phyloP scores from a whole-genome alignment of 1,140 invertebrate species.

The Propsilocerus akamusi region DNA sequence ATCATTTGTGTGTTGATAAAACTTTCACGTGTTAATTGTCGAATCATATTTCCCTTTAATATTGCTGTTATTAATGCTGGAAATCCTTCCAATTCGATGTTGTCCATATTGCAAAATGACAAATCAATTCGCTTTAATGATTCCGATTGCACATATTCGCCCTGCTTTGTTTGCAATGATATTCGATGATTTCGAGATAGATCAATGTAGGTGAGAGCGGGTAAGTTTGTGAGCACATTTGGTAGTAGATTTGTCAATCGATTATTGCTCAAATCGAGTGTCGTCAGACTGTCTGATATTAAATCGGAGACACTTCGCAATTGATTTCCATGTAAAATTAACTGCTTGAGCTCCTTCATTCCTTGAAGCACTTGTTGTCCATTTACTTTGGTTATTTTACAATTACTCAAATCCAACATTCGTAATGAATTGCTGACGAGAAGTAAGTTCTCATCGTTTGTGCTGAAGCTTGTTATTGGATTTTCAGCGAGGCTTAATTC shows the following conservation, averaged over 20 bases:
- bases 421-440: constrained; percentile 28
- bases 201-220: constrained; percentile 27
- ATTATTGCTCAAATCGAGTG: constrained; percentile 33
- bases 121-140: constrained; percentile 37
- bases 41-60: constrained; percentile 37
- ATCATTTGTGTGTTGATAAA: constrained; percentile 39
- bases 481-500: constrained; percentile 30
- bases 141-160: constrained; percentile 25
- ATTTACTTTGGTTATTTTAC: constrained; percentile 28
- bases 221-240: constrained; percentile 27
- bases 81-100: constrained; percentile 35
- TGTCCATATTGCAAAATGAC: constrained; percentile 40
- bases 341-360: constrained; percentile 27
- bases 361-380: constrained; percentile 29
- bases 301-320: constrained; percentile 26
- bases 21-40: constrained; percentile 28
- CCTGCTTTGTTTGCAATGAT: constrained; percentile 17
- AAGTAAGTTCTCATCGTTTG: constrained; percentile 19
- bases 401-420: constrained; percentile 28
- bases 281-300: constrained; percentile 28
- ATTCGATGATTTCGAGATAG: constrained; percentile 33
- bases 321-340: constrained; percentile 32
- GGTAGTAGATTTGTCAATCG: constrained; percentile 26
- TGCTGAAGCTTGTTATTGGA: constrained; percentile 27
- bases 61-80: constrained; percentile 32